Percentiles rank a stretch among this genome's conserved stretches.
phyloP scores from a whole-genome alignment of 2,113 vertebrate species.

The Axis porcinus region DNA sequence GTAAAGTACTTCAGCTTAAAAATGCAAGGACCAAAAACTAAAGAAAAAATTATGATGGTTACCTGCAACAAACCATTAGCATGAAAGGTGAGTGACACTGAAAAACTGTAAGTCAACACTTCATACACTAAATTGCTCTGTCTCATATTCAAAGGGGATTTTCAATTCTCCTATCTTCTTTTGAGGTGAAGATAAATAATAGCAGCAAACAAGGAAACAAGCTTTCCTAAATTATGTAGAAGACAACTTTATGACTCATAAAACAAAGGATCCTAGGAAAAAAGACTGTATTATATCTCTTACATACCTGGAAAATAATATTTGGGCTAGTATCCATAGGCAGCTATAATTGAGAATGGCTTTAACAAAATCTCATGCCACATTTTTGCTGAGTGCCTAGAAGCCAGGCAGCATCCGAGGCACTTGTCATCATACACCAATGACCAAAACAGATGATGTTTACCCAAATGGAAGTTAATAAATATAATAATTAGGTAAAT shows the following conservation, averaged over 20 bases:
- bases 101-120: neutral
- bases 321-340: neutral
- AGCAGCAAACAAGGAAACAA: constrained; percentile 32
- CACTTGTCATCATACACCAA: neutral
- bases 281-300: neutral
- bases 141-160: neutral
- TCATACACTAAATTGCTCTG: neutral
- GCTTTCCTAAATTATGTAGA: constrained; percentile 26
- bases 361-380: neutral
- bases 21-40: neutral
- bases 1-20: constrained; percentile 4
- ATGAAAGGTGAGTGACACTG: neutral
- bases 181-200: neutral
- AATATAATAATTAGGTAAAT: neutral
- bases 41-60: neutral
- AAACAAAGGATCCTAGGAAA: neutral
- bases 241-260: constrained; percentile 16
- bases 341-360: neutral
- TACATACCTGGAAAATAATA: neutral
- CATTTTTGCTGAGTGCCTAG: neutral
- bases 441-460: neutral
- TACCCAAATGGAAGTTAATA: neutral
- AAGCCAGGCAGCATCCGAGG: neutral
- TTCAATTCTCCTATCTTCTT: neutral
- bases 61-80: neutral